Conservation (phyloP, 2,113 vertebrate genomes). For the Proterorhinus semilunaris region DNA sequence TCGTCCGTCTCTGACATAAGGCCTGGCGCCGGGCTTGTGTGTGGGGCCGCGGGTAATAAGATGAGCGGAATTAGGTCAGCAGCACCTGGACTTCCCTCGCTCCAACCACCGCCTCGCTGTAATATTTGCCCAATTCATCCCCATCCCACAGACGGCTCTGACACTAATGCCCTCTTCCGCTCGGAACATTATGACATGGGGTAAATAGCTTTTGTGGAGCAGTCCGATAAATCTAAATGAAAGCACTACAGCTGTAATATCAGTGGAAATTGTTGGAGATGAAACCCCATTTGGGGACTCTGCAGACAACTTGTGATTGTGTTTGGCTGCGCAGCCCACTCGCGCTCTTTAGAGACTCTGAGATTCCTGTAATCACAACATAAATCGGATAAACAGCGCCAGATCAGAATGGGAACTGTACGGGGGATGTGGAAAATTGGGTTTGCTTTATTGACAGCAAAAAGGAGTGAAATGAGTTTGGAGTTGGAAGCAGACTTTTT, state of each 20-base stretch:
- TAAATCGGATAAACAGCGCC: slow-evolving; percentile 25
- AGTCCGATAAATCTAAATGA: slow-evolving; percentile 61
- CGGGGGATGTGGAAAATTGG: neutral
- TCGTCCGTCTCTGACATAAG: slow-evolving; percentile 62
- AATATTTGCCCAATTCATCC: slow-evolving; percentile 75
- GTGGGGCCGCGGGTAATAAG: slow-evolving; percentile 42
- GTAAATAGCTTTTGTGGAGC: slow-evolving; percentile 67
- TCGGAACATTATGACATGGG: slow-evolving; percentile 48
- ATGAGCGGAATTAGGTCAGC: slow-evolving; percentile 69
- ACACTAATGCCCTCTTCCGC: slow-evolving; percentile 73
- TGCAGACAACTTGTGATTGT: slow-evolving; percentile 44
- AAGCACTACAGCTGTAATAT: slow-evolving; percentile 57
- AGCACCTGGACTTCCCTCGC: slow-evolving; percentile 62
- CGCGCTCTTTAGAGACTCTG: slow-evolving; percentile 4
- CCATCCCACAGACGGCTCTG: slow-evolving; percentile 54
- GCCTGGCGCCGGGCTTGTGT: slow-evolving; percentile 24
- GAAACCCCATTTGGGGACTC: slow-evolving; percentile 42
- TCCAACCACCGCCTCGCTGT: slow-evolving; percentile 42
- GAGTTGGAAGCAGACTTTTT: neutral
- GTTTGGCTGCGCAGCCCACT: slow-evolving; percentile 30
- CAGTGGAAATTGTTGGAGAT: slow-evolving; percentile 53
- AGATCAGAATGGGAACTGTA: neutral
- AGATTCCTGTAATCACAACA: slow-evolving; percentile 36
- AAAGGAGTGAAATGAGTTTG: slow-evolving; percentile 8
- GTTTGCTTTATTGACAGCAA: slow-evolving; percentile 20